Base-by-base conservation (phyloP, 2,113 vertebrate species). In the Australoheros scitulus region DNA sequence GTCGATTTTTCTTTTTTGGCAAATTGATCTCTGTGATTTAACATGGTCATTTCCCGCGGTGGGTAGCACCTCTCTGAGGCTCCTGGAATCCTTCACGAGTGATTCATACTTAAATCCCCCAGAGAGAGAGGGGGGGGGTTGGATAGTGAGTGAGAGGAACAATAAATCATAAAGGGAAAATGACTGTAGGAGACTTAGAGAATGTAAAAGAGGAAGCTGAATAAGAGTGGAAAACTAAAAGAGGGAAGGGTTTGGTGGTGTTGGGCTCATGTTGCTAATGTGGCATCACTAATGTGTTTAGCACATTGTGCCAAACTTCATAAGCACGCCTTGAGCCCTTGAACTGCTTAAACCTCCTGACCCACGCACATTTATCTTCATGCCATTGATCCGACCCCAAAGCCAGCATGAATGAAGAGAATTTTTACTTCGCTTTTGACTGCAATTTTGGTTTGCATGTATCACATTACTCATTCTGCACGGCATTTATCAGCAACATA, bases 241-340 rank as follows among this genome's bases (percentile, higher is more conserved):
- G n/a, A 7, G 24, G n/a, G 52, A 65, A 3, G 22, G 18, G 61
- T 15, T 57, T 36, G 14, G 3, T 26, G 65, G 52, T 18, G 60
- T 17, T 18, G 57, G 59, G 58, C 26, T 82, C 52, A 24, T 59
- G 78, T 57, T 56, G 82, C 82, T 92, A 91, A 92, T 92, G 89
- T 92, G 70, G 88, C 86, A 82, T 90, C 68, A 80, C 92, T 88
- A 88, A 92, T 92, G 90, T 79, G 79, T 68, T 85, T 83, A 26
- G 58, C 60, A 80, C 52, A 56, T 76, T 75, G 65, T 74, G 76
- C 81, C 83, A 87, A 74, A 77, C 29, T 72, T 50, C 18, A 58
- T 18, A 61, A 82, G 50, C 79, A 55, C 20, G 43, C 20, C 36
- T 74, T 13, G 11, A 79, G 76, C 55, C 50, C 14, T 65, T 77